A percentile compares a stretch with the other conserved stretches of the same genome.
phyloP scores from a whole-genome alignment of 2,888 invertebrate species.

The Fragum whitleyi region DNA sequence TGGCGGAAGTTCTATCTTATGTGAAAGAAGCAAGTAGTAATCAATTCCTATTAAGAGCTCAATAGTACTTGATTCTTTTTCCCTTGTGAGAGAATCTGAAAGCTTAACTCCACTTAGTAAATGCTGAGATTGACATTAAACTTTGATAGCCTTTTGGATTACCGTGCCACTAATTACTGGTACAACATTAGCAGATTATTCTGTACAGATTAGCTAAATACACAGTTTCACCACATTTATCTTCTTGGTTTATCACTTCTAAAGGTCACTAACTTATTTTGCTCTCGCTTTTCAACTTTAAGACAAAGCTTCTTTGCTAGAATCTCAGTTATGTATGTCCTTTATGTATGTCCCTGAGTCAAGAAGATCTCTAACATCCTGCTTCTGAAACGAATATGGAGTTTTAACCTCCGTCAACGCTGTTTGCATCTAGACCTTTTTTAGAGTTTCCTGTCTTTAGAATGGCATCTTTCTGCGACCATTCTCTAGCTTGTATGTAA shows the following conservation, averaged over 20 bases:
- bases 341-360: constrained; percentile 57
- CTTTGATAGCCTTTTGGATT: constrained; percentile 2
- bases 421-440: no score
- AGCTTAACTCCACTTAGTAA: neutral
- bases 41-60: constrained; percentile 27
- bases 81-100: constrained; percentile 20
- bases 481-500: no score
- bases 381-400: no score
- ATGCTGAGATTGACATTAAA: constrained; percentile 11
- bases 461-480: no score
- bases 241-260: constrained; percentile 38
- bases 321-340: constrained; percentile 47
- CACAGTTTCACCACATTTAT: constrained; percentile 32
- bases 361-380: constrained; percentile 30
- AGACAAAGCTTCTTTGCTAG: constrained; percentile 34
- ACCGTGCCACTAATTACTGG: constrained; percentile 45
- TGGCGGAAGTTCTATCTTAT: constrained; percentile 11
- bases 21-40: constrained; percentile 24
- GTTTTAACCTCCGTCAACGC: no score
- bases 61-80: constrained; percentile 13
- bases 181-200: constrained; percentile 48
- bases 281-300: constrained; percentile 23
- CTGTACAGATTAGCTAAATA: constrained; percentile 34
- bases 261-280: constrained; percentile 43
- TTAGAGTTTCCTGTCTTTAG: no score